Percentiles rank a stretch among this genome's conserved stretches.
Conservation (phyloP, 2,113 vertebrate species). For the Microcebus tavaratra region DNA sequence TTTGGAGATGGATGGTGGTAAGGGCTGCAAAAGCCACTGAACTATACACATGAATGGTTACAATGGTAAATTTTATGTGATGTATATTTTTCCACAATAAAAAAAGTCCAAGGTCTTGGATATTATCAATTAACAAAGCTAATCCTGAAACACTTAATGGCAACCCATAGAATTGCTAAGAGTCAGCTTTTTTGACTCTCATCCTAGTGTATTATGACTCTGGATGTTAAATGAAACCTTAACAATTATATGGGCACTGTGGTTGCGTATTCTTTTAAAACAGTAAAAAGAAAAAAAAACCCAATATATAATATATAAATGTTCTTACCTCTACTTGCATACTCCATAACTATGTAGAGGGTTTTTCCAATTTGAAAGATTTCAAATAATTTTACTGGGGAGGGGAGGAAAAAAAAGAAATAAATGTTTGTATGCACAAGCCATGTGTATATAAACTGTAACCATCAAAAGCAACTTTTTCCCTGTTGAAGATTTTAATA, state of each 20-base stretch:
- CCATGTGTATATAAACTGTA: neutral
- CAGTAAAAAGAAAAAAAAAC: neutral
- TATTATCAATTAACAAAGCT: neutral
- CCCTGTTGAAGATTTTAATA: neutral
- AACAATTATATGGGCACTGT: neutral
- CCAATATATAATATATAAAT: neutral
- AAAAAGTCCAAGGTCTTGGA: neutral
- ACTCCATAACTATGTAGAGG: constrained; percentile 98
- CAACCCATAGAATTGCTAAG: neutral
- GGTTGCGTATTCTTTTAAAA: neutral
- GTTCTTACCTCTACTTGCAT: constrained; percentile 96
- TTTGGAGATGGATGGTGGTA: neutral
- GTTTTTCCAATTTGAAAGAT: constrained; percentile 98
- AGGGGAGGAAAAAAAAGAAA: constrained; percentile 55
- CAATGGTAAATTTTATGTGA: neutral
- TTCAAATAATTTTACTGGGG: constrained; percentile 96
- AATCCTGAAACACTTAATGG: neutral
- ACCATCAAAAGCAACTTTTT: neutral
- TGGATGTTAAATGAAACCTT: constrained; percentile 3
- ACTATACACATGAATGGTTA: neutral
- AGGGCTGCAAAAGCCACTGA: neutral
- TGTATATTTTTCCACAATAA: neutral
- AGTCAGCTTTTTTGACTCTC: neutral
- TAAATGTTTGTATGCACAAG: neutral
- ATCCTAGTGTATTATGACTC: neutral